Percentiles rank a stretch among this genome's conserved stretches.
phyloP scores from a whole-genome alignment of 2,888 invertebrate genomes.

The Hipparchia semele region DNA sequence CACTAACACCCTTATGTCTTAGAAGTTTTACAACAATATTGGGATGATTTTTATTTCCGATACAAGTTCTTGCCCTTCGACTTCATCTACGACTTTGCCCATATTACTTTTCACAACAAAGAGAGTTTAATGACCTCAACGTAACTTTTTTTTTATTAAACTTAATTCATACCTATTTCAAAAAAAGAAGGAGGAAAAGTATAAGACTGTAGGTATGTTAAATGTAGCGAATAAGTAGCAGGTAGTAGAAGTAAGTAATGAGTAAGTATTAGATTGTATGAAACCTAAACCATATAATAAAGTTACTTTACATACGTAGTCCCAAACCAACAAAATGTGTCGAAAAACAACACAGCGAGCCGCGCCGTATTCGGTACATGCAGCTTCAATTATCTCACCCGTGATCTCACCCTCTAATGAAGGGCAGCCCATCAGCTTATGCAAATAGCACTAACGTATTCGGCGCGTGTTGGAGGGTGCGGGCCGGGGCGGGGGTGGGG shows the following conservation, averaged over 20 bases:
- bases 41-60: too few species aligned
- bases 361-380: slow-evolving; percentile 6
- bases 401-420: slow-evolving; percentile 33
- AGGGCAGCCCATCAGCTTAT: slow-evolving; percentile 47
- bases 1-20: neutral
- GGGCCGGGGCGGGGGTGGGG: slow-evolving; percentile 29
- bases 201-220: too few species aligned
- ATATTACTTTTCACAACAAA: too few species aligned
- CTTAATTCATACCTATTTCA: too few species aligned
- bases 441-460: slow-evolving; percentile 49
- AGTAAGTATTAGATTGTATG: too few species aligned
- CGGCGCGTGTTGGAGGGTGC: slow-evolving; percentile 30
- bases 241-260: too few species aligned
- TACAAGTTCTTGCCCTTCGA: too few species aligned
- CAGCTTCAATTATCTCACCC: slow-evolving; percentile 39
- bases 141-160: too few species aligned
- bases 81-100: too few species aligned
- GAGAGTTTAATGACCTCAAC: too few species aligned
- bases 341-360: neutral
- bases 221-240: too few species aligned
- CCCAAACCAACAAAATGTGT: neutral
- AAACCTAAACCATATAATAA: neutral
- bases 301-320: neutral
- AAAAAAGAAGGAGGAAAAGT: too few species aligned
- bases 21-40: neutral